Conservation (phyloP, 1,140 invertebrate genomes). For the Stegodyphus mimosarum region DNA sequence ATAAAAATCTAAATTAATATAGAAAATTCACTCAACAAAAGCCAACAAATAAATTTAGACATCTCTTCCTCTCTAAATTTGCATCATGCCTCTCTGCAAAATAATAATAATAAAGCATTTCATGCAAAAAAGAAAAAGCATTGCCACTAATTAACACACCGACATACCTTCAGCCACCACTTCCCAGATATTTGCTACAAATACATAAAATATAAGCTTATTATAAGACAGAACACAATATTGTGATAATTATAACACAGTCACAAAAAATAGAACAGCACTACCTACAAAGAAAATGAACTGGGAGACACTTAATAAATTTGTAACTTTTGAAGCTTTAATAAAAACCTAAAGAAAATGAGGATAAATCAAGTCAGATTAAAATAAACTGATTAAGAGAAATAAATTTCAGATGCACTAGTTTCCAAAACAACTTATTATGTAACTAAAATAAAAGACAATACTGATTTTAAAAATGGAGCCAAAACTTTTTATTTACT, state of each 20-base stretch:
- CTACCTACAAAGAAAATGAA: too few species aligned
- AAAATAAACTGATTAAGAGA: background rate
- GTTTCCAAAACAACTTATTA: too few species aligned
- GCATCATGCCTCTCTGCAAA: constrained; percentile 23
- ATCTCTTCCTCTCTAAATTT: background rate
- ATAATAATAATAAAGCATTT: constrained; percentile 36
- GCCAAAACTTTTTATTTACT: too few species aligned
- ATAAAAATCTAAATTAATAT: constrained; percentile 2
- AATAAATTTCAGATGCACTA: background rate
- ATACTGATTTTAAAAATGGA: too few species aligned
- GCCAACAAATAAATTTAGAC: background rate
- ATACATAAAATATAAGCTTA: constrained; percentile 67
- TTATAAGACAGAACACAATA: constrained; percentile 18
- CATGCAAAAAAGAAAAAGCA: constrained; percentile 38
- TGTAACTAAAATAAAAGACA: background rate
- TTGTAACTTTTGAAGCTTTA: too few species aligned
- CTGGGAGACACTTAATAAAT: too few species aligned
- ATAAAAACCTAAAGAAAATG: too few species aligned
- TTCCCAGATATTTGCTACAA: constrained; percentile 75
- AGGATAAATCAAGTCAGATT: too few species aligned
- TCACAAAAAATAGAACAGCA: background rate
- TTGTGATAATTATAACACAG: background rate
- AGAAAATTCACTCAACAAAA: constrained; percentile 11
- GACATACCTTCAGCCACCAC: constrained; percentile 74
- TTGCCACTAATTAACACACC: constrained; percentile 58